Evolutionary conservation across 2,113 vertebrate species (phyloP).

Genomic region (Pyxicephalus adspersus): DNA sequence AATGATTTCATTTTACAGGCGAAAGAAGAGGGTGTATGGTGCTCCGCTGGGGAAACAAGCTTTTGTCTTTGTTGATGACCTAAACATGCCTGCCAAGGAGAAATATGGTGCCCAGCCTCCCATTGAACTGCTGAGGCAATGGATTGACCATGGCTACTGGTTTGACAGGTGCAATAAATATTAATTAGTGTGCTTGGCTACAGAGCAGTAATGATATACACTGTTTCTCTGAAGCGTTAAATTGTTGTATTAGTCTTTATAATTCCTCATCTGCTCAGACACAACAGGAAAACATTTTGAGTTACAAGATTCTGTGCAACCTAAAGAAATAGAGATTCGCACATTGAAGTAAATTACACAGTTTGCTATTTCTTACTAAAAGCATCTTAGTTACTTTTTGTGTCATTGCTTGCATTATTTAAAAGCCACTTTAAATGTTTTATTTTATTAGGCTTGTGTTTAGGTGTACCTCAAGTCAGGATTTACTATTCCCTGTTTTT

Average conservation of each 20-base stretch:
- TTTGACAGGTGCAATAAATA: constrained; percentile 88
- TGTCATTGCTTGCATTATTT: constrained; percentile 7
- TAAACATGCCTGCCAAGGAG: constrained; percentile 81
- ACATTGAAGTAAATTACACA: constrained; percentile 63
- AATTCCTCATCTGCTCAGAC: constrained; percentile 79
- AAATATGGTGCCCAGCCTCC: constrained; percentile 78
- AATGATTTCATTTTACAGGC: constrained; percentile 76
- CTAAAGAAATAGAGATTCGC: constrained; percentile 69
- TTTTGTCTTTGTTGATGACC: constrained; percentile 82
- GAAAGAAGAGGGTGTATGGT: constrained; percentile 68
- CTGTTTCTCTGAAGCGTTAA: constrained; percentile 81
- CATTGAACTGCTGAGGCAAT: constrained; percentile 79
- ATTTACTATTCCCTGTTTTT: constrained; percentile 18
- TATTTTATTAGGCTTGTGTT: neutral
- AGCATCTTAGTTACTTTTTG: constrained; percentile 22
- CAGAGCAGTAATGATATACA: constrained; percentile 80
- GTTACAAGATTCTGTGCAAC: constrained; percentile 66
- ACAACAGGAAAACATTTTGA: constrained; percentile 72
- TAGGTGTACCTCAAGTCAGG: constrained; percentile 7
- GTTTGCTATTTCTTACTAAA: constrained; percentile 16
- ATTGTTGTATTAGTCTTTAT: constrained; percentile 82
- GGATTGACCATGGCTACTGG: constrained; percentile 76
- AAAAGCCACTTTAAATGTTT: neutral
- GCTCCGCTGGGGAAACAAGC: constrained; percentile 67
- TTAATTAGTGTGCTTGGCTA: constrained; percentile 84